Percentiles rank a stretch among this genome's conserved stretches.
phyloP scores from a whole-genome alignment of 2,888 invertebrate genomes.

The Brassicogethes aeneus region DNA sequence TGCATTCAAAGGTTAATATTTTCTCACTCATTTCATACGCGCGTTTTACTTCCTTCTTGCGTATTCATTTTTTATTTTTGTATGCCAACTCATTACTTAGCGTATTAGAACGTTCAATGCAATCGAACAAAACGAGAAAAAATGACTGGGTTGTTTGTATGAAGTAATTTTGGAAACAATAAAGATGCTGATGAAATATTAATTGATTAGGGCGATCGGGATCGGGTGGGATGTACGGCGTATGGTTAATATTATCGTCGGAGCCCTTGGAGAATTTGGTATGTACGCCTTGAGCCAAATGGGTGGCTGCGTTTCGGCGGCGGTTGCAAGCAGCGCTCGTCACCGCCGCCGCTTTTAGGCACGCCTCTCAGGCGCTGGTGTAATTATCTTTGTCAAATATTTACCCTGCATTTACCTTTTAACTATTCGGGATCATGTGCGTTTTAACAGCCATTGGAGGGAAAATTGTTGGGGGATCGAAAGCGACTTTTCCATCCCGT shows the following conservation, averaged over 20 bases:
- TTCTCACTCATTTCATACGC: not conserved
- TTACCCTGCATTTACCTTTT: constrained; percentile 40
- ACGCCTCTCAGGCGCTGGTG: constrained; percentile 39
- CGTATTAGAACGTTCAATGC: too few species aligned
- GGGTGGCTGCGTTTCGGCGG: not conserved
- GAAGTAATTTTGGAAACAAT: too few species aligned
- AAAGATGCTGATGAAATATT: too few species aligned
- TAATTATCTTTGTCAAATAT: constrained; percentile 41
- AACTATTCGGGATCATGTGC: constrained; percentile 33
- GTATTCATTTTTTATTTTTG: too few species aligned
- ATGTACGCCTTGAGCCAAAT: constrained; percentile 11
- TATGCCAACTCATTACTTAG: too few species aligned
- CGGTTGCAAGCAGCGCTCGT: constrained; percentile 1
- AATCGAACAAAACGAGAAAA: too few species aligned
- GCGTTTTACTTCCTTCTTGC: too few species aligned
- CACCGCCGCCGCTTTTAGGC: constrained; percentile 17
- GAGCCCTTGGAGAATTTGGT: constrained; percentile 17
- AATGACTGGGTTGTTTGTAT: too few species aligned
- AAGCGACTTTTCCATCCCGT: constrained; percentile 5
- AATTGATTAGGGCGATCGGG: too few species aligned
- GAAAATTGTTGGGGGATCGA: not conserved
- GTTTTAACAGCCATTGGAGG: constrained; percentile 11
- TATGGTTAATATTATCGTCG: not conserved
- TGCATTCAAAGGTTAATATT: not conserved
- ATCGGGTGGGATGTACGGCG: not conserved